These are phyloP conservation scores for Nomada hirtipes DNA, from an alignment of 2,888 invertebrate genomes.

Conservation along the genomic window DNA sequence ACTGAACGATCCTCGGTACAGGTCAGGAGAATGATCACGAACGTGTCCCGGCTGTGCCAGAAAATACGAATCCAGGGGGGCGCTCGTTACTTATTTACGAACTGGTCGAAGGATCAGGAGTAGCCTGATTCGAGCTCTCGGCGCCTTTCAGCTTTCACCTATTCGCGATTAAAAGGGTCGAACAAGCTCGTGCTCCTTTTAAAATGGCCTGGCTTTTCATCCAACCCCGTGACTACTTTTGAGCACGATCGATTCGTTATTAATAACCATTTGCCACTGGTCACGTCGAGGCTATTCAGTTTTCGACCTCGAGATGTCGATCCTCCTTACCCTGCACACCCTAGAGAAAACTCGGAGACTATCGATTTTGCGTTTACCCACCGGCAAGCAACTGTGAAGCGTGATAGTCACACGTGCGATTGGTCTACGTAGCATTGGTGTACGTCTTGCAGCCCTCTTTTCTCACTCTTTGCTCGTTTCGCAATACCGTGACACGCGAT, in stretches of 20 bases:
- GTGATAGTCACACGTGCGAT: conserved; percentile 82
- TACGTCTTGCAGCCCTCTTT: neutral
- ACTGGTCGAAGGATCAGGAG: neutral
- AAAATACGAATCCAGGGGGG: conserved; percentile 13
- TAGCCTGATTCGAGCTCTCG: neutral
- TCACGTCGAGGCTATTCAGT: conserved; percentile 64
- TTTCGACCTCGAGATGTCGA: conserved; percentile 78
- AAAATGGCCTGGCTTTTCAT: conserved; percentile 41
- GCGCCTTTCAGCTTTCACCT: conserved; percentile 9
- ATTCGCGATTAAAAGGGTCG: conserved; percentile 12
- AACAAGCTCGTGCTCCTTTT: conserved; percentile 25
- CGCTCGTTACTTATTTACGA: conserved; percentile 6
- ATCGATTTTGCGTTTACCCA: conserved; percentile 82
- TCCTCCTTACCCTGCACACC: conserved; percentile 47
- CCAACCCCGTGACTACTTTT: conserved; percentile 47
- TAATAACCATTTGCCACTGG: conserved; percentile 73
- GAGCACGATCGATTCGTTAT: conserved; percentile 69
- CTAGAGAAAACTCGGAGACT: conserved; percentile 66
- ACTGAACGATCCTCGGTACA: conserved; percentile 1
- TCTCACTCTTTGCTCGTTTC: neutral
- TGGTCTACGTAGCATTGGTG: conserved; percentile 64
- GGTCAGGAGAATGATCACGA: neutral
- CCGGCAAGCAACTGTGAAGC: conserved; percentile 81
- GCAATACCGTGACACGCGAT: neutral
- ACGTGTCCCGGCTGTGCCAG: neutral